A percentile compares a stretch with the other conserved stretches of the same genome.
These are phyloP conservation scores for Conomelus anceps DNA, from an alignment of 2,888 invertebrate genomes.

Conservation along the genomic window DNA sequence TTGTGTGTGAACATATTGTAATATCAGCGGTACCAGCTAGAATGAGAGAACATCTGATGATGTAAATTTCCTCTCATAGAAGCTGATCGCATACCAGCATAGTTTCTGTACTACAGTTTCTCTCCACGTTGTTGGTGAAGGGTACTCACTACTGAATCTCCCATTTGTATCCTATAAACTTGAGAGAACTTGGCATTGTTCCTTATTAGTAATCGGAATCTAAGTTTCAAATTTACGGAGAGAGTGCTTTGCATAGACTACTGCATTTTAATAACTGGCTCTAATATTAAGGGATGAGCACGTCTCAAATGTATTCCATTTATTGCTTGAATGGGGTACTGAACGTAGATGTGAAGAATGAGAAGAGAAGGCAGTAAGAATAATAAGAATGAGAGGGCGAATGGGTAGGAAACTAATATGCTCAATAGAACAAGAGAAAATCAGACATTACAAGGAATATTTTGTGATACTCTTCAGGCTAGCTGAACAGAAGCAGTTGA, in stretches of 20 bases:
- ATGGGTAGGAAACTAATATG: background rate
- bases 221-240: background rate
- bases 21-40: too few species aligned
- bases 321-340: too few species aligned
- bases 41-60: background rate
- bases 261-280: background rate
- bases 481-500: background rate
- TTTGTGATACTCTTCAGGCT: background rate
- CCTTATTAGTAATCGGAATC: background rate
- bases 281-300: background rate
- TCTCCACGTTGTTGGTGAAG: too few species aligned
- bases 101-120: background rate
- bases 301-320: too few species aligned
- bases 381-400: background rate
- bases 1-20: too few species aligned
- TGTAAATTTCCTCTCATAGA: background rate
- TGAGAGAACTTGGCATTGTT: background rate
- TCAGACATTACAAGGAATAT: background rate
- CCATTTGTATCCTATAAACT: too few species aligned
- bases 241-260: background rate
- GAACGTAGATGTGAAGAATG: too few species aligned
- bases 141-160: background rate
- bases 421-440: background rate
- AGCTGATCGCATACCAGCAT: background rate
- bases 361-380: too few species aligned